Evolutionary conservation across 2,113 vertebrate genomes (phyloP), one percentile per base, ranked within the genome.

Genomic region (Galeopterus variegatus): DNA sequence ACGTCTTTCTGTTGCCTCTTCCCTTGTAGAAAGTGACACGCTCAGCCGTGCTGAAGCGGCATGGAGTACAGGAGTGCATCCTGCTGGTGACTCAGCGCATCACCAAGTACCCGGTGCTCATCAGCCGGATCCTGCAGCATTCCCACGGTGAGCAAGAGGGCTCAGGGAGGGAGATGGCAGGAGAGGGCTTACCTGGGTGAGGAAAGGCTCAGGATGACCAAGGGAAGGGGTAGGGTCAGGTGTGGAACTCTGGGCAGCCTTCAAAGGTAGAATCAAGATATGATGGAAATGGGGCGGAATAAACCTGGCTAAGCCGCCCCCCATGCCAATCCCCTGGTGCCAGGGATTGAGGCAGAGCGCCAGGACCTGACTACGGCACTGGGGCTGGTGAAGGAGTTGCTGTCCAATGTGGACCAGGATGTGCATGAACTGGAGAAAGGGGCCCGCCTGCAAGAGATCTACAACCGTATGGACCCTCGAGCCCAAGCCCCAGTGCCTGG

Each of bases 101-200:
- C 98, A 99, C 99, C 93, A 99, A 99, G 97, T 99, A 99, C 96
- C 99, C 99, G 0, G 99, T 99, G 76, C 99, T 99, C 52, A 97
- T 99, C 48, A 99, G 98, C 96, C 99, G 99, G 41, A 99, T 99
- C 97, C 98, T 99, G 90, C 99, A 99, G 87, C 99, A 99, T 94
- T 99, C 99, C 94, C 99, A 99, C 13, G 99, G 99, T 99, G 75
- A 96, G 48, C 26, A 75, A 73, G 31, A 3, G 9, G n/a, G 8
- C 4, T 8, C 8, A 1, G 26, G 23, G 21, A 48, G 15, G 48
- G 6, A 11, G 24, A 3, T 1, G 21, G 19, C 8, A 23, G 21
- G 18, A 14, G 36, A 14, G 19, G 41, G 31, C 17, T 17, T 11
- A 0, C 4, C 18, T 13, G 48, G 18, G 13, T 2, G 19, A 18